These are phyloP conservation scores for Argyra leucocephala DNA, from an alignment of 2,888 invertebrate genomes.

Conservation along the genomic window DNA sequence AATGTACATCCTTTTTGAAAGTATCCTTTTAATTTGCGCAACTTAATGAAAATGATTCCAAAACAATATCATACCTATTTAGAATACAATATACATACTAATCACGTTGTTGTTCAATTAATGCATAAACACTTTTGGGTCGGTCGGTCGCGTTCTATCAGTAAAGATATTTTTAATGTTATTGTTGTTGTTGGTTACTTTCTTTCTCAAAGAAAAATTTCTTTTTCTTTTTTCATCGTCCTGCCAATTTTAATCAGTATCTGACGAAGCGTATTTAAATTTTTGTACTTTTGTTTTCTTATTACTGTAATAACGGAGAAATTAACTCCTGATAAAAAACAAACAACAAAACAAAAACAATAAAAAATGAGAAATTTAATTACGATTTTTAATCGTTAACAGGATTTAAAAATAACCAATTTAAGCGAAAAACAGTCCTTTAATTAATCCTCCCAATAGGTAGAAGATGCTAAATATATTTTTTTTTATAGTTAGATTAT, in stretches of 20 bases:
- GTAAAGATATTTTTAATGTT: neutral
- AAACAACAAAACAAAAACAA: neutral
- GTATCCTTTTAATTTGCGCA: neutral
- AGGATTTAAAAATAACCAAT: conserved; percentile 10
- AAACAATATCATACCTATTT: neutral
- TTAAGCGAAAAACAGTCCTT: neutral
- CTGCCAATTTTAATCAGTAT: neutral
- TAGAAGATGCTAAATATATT: neutral
- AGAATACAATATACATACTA: neutral
- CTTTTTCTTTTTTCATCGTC: too few relatives aligned
- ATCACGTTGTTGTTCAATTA: neutral
- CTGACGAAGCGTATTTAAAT: neutral
- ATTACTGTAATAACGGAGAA: neutral
- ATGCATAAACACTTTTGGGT: too few relatives aligned
- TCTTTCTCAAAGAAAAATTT: too few relatives aligned
- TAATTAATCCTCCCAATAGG: conserved; percentile 11
- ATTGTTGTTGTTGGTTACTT: neutral
- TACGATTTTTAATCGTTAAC: conserved; percentile 10
- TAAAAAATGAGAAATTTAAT: conserved; percentile 1
- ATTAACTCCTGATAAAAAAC: conserved; percentile 1
- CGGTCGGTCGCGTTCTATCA: too few relatives aligned
- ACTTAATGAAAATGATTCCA: neutral
- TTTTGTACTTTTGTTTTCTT: neutral
- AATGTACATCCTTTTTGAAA: neutral
- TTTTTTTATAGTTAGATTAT: too few relatives aligned